Evolutionary conservation across 2,888 invertebrate species (phyloP).

Genomic region (Creontiades dilutus): DNA sequence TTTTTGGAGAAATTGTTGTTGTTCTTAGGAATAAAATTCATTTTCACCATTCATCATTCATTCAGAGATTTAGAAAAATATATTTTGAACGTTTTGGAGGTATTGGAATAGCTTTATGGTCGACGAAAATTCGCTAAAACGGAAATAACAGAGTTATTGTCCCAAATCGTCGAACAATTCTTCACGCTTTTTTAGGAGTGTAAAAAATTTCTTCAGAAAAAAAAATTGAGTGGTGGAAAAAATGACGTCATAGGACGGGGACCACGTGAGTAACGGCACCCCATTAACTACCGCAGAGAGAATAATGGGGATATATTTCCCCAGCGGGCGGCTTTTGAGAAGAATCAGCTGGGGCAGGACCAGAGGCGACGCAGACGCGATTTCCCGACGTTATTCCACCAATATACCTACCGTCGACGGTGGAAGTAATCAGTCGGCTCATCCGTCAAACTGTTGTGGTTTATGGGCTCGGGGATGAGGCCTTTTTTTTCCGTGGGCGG

Average conservation of each 20-base stretch:
- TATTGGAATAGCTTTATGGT: too few relatives aligned
- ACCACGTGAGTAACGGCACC: conserved; percentile 4
- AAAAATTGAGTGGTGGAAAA: background rate
- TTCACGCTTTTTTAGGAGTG: background rate
- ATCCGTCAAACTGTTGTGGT: conserved; percentile 21
- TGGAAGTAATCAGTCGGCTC: conserved; percentile 33
- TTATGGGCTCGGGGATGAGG: background rate
- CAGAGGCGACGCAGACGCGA: conserved; percentile 20
- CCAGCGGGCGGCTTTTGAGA: background rate
- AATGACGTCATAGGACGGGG: background rate
- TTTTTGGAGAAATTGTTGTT: too few relatives aligned
- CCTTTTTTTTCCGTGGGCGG: background rate
- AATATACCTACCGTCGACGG: conserved; percentile 15
- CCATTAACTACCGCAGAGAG: conserved; percentile 7
- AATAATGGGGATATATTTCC: conserved; percentile 35
- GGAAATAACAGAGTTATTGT: background rate
- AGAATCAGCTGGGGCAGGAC: background rate
- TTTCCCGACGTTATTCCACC: conserved; percentile 16
- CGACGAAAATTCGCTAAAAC: too few relatives aligned
- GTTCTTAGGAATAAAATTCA: too few relatives aligned
- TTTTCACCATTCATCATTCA: too few relatives aligned
- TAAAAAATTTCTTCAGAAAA: background rate
- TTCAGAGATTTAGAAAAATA: too few relatives aligned
- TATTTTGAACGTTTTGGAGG: too few relatives aligned
- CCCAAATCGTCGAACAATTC: background rate